Conservation (phyloP, 2,888 invertebrate genomes). For the Bellardia bayeri region DNA sequence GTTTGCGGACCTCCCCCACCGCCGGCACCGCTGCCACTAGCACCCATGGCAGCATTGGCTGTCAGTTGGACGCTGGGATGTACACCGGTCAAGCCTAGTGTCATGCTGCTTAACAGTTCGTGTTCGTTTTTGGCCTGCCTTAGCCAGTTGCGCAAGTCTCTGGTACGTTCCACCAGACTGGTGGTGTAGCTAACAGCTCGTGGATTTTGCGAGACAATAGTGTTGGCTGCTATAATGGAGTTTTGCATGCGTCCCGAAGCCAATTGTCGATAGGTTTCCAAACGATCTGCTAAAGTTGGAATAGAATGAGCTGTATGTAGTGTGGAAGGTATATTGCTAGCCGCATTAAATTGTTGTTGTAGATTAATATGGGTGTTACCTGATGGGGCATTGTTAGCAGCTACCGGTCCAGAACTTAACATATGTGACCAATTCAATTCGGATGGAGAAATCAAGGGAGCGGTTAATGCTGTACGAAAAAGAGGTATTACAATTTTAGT, state of each 20-base stretch:
- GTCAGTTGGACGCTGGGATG: slow-evolving; percentile 41
- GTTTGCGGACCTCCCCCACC: slow-evolving; percentile 73
- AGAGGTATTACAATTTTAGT: background rate
- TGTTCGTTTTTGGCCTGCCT: slow-evolving; percentile 85
- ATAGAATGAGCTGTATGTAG: slow-evolving; percentile 82
- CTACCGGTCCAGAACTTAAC: slow-evolving; percentile 73
- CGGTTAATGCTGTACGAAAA: slow-evolving; percentile 61
- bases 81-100: slow-evolving; percentile 58
- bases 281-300: slow-evolving; percentile 85
- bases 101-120: slow-evolving; percentile 77
- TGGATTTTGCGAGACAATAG: slow-evolving; percentile 83
- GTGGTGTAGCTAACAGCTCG: slow-evolving; percentile 86
- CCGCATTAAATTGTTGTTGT: slow-evolving; percentile 59
- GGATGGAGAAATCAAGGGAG: slow-evolving; percentile 78
- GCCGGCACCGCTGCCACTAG: slow-evolving; percentile 56
- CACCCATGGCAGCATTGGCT: slow-evolving; percentile 46
- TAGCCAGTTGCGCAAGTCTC: slow-evolving; percentile 88
- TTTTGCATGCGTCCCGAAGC: slow-evolving; percentile 84
- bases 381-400: slow-evolving; percentile 67
- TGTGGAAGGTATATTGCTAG: slow-evolving; percentile 68
- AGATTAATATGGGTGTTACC: slow-evolving; percentile 65
- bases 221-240: slow-evolving; percentile 81
- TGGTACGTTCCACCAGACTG: slow-evolving; percentile 87
- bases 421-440: slow-evolving; percentile 82
- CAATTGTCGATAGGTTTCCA: slow-evolving; percentile 86